These are phyloP conservation scores for Tethya wilhelma DNA, from an alignment of 37 sponge, comb jelly and placozoan genomes.

Conservation along the genomic window DNA sequence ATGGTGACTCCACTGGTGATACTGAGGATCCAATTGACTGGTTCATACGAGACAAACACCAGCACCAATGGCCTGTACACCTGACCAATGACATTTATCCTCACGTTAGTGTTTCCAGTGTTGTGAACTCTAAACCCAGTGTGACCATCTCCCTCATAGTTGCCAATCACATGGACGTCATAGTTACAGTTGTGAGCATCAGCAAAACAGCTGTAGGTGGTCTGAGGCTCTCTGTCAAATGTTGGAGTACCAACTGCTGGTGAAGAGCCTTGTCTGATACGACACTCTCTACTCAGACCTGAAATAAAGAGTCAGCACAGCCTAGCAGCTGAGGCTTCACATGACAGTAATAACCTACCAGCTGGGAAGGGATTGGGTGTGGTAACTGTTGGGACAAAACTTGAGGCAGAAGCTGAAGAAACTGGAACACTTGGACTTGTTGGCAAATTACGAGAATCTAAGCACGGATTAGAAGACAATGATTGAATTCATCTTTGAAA, in stretches of 20 bases:
- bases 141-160: not conserved
- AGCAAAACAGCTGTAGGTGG: slow-evolving; percentile 30
- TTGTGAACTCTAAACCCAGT: not conserved
- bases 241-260: not conserved
- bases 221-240: not conserved
- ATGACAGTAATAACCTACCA: too few species aligned
- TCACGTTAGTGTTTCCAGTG: slow-evolving; percentile 9
- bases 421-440: too few species aligned
- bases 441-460: too few species aligned
- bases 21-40: slow-evolving; percentile 14
- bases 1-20: not conserved
- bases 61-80: not conserved
- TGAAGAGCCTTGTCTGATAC: not conserved
- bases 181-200: slow-evolving; percentile 16
- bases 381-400: too few species aligned
- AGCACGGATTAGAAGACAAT: too few species aligned
- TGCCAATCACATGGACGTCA: slow-evolving; percentile 21
- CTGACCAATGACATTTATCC: not conserved
- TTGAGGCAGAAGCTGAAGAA: too few species aligned
- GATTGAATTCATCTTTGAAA: too few species aligned
- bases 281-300: not conserved
- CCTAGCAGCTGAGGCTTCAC: too few species aligned
- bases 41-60: slow-evolving; percentile 20
- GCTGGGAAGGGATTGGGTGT: too few species aligned
- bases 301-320: too few species aligned